These are phyloP conservation scores for Bovichtus variegatus DNA, from an alignment of 2,797 vertebrate species.

Conservation along the genomic window DNA sequence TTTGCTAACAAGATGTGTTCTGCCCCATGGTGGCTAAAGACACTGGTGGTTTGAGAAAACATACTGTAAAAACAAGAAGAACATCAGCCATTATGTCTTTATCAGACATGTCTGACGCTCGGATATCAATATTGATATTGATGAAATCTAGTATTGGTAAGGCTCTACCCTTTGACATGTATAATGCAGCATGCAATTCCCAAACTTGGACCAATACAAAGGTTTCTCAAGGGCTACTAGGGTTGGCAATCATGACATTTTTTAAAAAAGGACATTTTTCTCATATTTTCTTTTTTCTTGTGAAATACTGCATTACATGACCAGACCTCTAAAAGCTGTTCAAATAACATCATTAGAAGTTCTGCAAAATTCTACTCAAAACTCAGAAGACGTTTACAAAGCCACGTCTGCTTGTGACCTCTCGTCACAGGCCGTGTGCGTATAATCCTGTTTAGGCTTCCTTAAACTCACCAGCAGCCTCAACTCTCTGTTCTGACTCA, in stretches of 20 bases:
- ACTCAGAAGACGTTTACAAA: too few relatives aligned
- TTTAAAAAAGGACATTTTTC: too few relatives aligned
- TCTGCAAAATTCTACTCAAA: neutral
- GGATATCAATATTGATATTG: neutral
- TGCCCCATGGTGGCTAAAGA: neutral
- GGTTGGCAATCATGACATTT: neutral
- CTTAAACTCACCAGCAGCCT: neutral
- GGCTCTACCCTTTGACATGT: neutral
- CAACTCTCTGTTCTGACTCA: constrained; percentile 15
- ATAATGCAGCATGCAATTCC: neutral
- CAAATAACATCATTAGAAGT: neutral
- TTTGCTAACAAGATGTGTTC: too few relatives aligned
- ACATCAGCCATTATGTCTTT: neutral
- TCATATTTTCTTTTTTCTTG: neutral
- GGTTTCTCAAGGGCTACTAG: neutral
- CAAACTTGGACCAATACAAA: neutral
- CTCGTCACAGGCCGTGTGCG: too few relatives aligned
- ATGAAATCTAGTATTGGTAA: constrained; percentile 8
- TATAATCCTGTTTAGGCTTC: constrained; percentile 1
- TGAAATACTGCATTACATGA: constrained; percentile 1
- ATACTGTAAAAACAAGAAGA: neutral
- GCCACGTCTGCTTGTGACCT: too few relatives aligned
- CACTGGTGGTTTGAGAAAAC: neutral
- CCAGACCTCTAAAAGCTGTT: neutral
- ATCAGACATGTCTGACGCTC: neutral